Evolutionary conservation across 1,140 invertebrate genomes (phyloP).

Genomic region (Metopolophium dirhodum): DNA sequence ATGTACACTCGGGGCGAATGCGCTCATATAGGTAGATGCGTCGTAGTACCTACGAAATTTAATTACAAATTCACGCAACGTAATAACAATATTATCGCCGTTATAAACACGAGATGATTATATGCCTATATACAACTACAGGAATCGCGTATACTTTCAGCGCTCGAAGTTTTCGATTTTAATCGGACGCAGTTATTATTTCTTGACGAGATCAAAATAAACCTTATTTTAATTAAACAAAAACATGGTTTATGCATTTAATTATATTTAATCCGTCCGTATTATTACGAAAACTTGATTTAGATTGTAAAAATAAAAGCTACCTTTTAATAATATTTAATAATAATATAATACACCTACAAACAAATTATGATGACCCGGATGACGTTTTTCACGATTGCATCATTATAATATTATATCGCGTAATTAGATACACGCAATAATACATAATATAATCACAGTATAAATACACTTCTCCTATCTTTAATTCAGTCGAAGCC

Average conservation of each 20-base stretch:
- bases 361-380: neutral
- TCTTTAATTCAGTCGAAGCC: neutral
- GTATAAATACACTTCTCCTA: neutral
- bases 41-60: neutral
- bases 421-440: neutral
- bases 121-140: neutral
- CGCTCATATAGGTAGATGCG: neutral
- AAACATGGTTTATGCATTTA: neutral
- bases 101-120: neutral
- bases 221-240: conserved; percentile 32
- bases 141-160: neutral
- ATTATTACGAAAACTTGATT: neutral
- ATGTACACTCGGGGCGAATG: no score
- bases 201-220: neutral
- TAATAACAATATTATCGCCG: neutral
- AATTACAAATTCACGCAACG: neutral
- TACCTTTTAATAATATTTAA: neutral
- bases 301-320: neutral
- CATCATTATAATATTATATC: neutral
- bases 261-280: neutral
- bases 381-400: neutral
- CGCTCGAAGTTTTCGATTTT: neutral
- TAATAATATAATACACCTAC: neutral
- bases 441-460: neutral
- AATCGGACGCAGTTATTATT: neutral